These are phyloP conservation scores for Carollia perspicillata DNA, from an alignment of 2,113 vertebrate genomes.

Conservation along the genomic window DNA sequence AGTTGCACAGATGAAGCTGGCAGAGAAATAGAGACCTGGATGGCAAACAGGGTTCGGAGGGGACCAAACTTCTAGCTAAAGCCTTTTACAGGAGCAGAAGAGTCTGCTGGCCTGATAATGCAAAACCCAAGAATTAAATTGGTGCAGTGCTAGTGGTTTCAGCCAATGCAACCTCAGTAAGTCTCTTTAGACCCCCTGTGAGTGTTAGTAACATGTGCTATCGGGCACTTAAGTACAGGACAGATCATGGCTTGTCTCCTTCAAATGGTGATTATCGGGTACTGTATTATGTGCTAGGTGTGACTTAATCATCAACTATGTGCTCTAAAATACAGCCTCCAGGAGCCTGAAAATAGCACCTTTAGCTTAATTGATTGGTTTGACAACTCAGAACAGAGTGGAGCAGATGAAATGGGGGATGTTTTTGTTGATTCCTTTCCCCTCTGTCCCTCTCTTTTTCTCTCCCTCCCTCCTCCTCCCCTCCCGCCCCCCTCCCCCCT, in stretches of 20 bases:
- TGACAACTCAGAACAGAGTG: neutral
- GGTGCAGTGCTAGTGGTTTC: neutral
- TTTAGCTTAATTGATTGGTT: neutral
- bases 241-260: neutral
- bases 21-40: neutral
- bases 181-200: neutral
- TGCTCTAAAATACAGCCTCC: neutral
- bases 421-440: neutral
- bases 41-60: neutral
- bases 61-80: neutral
- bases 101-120: neutral
- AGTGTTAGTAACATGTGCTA: neutral
- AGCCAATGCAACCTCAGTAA: neutral
- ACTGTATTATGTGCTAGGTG: neutral
- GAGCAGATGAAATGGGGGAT: no score
- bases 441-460: no score
- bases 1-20: slow-evolving; percentile 38
- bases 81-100: neutral
- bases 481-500: no score
- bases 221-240: neutral
- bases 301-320: neutral
- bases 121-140: neutral
- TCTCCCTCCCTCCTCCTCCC: neutral
- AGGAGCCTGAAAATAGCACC: neutral
- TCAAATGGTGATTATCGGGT: neutral